A percentile compares a stretch with the other conserved stretches of the same genome.
These are phyloP conservation scores for Drosophila erecta DNA, from an alignment of 1,140 invertebrate species.

Conservation along the genomic window DNA sequence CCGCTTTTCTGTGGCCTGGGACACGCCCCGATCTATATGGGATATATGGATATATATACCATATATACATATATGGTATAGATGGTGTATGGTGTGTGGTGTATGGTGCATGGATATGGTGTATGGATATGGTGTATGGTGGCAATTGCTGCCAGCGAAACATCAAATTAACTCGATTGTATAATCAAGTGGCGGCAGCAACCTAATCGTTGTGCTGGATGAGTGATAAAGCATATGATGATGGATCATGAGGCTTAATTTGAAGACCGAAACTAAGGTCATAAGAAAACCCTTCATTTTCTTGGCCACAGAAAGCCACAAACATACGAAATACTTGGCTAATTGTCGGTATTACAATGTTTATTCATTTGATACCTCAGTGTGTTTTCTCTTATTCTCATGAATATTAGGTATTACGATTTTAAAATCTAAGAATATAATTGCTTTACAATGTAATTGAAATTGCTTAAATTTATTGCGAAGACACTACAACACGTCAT, in stretches of 20 bases:
- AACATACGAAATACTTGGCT: neutral
- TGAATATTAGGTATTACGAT: no score
- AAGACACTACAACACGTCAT: no score
- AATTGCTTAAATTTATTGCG: no score
- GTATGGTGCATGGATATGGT: slow-evolving; percentile 1
- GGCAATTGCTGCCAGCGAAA: slow-evolving; percentile 69
- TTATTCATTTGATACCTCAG: no score
- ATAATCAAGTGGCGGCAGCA: slow-evolving; percentile 54
- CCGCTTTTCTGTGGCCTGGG: slow-evolving; percentile 48
- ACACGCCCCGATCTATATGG: slow-evolving; percentile 66
- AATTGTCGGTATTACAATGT: neutral
- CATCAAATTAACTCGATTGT: slow-evolving; percentile 79
- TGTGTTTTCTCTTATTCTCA: no score
- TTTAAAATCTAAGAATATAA: no score
- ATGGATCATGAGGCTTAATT: slow-evolving; percentile 39
- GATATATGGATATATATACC: neutral
- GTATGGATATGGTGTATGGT: slow-evolving; percentile 29
- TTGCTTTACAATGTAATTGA: no score
- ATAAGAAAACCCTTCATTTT: slow-evolving; percentile 1
- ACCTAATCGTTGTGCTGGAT: slow-evolving; percentile 31
- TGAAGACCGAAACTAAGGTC: slow-evolving; percentile 1
- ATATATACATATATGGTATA: slow-evolving; percentile 3
- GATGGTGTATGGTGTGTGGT: slow-evolving; percentile 4
- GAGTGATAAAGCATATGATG: slow-evolving; percentile 41
- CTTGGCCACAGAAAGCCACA: no score